These are phyloP conservation scores for Ophioderma brevispina DNA, from an alignment of 35 echinoderm and acorn worm species.

Conservation along the genomic window DNA sequence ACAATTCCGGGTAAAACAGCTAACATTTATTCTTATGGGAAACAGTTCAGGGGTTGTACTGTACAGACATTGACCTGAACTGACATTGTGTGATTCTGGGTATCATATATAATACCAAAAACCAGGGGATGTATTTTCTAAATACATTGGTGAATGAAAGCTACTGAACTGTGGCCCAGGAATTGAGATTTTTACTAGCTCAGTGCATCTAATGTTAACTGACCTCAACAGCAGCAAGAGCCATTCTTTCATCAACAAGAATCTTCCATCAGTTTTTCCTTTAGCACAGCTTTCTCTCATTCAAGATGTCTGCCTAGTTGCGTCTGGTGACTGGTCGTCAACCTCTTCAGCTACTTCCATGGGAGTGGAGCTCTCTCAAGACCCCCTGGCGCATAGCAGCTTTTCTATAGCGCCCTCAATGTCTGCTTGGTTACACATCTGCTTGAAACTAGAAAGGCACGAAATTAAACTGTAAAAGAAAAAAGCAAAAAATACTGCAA, in stretches of 20 bases:
- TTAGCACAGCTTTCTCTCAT: not conserved
- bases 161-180: too few relatives aligned
- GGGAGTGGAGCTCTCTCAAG: not conserved
- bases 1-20: too few relatives aligned
- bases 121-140: too few relatives aligned
- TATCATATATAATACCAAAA: too few relatives aligned
- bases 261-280: not conserved
- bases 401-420: not conserved
- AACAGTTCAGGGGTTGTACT: too few relatives aligned
- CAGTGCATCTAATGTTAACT: too few relatives aligned
- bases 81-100: too few relatives aligned
- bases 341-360: not conserved
- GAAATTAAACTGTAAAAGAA: not conserved
- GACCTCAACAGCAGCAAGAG: not conserved
- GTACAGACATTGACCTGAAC: too few relatives aligned
- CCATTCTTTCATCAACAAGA: not conserved
- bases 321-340: not conserved
- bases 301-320: not conserved
- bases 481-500: not conserved
- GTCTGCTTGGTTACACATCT: not conserved
- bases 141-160: not conserved
- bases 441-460: not conserved
- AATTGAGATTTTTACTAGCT: too few relatives aligned
- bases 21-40: too few relatives aligned
- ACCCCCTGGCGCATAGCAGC: not conserved